Conservation (phyloP, 2,888 invertebrate species). For the Cryptocephalus moraei region DNA sequence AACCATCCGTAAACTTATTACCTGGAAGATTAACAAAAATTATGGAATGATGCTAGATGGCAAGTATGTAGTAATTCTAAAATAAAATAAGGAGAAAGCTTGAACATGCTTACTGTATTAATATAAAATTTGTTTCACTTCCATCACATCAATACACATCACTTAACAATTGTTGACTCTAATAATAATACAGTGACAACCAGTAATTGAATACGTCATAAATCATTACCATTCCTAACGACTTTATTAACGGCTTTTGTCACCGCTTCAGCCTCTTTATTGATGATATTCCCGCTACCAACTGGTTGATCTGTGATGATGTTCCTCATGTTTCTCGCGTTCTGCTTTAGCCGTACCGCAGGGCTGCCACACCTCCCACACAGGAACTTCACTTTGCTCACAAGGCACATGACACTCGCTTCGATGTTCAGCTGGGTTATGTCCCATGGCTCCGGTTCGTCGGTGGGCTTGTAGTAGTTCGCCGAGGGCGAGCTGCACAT, state of each 20-base stretch:
- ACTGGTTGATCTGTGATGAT: conserved; percentile 20
- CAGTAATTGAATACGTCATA: no score
- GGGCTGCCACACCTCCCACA: conserved; percentile 65
- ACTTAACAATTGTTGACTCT: no score
- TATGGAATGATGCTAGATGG: no score
- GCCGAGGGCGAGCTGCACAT: conserved; percentile 54
- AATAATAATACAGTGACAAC: no score
- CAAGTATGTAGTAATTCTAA: no score
- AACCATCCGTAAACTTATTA: conserved; percentile 62
- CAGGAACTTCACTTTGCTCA: conserved; percentile 72
- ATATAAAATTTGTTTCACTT: no score
- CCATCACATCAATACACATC: no score
- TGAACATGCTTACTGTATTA: no score
- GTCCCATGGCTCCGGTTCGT: conserved; percentile 79
- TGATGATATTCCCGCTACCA: conserved; percentile 12
- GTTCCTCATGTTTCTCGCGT: conserved; percentile 17
- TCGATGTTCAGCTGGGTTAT: conserved; percentile 77
- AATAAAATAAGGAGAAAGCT: no score
- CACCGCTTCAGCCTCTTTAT: conserved; percentile 27
- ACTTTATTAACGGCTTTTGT: conserved; percentile 45
- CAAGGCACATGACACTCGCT: conserved; percentile 77
- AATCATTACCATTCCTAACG: conserved; percentile 43
- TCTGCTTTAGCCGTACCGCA: conserved; percentile 54
- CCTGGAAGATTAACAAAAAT: conserved; percentile 12
- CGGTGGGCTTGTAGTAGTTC: conserved; percentile 68